Conservation (phyloP, 2,113 vertebrate genomes). For the Arothron firmamentum region DNA sequence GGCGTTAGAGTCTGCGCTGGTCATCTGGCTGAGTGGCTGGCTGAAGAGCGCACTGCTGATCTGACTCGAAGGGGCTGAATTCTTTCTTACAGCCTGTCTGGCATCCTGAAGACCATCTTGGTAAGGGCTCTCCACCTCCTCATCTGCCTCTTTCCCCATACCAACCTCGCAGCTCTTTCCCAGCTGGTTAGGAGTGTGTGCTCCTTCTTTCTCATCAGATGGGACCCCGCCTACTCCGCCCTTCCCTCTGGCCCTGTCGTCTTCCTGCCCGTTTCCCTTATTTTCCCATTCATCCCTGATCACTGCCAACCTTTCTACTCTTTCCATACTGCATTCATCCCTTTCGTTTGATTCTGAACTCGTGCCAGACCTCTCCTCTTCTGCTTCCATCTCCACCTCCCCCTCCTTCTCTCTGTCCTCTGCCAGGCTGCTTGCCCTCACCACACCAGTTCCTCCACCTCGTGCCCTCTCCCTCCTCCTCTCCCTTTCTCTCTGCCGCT, state of each 20-base stretch:
- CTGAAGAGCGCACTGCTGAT: conserved; percentile 63
- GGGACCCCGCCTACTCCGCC: conserved; percentile 28
- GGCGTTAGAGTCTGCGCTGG: conserved; percentile 38
- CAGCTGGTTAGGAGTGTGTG: conserved; percentile 31
- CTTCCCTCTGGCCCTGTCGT: conserved; percentile 39
- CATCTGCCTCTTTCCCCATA: conserved; percentile 44
- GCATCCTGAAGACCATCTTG: conserved; percentile 33
- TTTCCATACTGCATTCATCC: conserved; percentile 46
- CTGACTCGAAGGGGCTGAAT: conserved; percentile 75
- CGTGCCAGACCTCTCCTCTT: conserved; percentile 47
- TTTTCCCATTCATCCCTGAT: conserved; percentile 57
- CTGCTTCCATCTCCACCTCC: conserved; percentile 63
- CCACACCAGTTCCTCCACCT: conserved; percentile 69
- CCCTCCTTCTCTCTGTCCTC: conserved; percentile 74
- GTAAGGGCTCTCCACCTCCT: conserved; percentile 49
- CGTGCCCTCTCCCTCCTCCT: conserved; percentile 66
- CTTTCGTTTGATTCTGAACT: conserved; percentile 62
- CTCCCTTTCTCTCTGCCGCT: conserved; percentile 65
- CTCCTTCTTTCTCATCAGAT: conserved; percentile 41
- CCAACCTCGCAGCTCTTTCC: conserved; percentile 38
- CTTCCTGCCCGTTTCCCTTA: conserved; percentile 42
- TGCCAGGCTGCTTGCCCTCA: conserved; percentile 76
- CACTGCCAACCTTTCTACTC: conserved; percentile 29
- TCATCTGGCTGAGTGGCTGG: conserved; percentile 56
- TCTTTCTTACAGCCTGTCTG: conserved; percentile 58